Evolutionary conservation across 2,113 vertebrate species (phyloP), one percentile per base, ranked within the genome.

Genomic region (Aix galericulata): DNA sequence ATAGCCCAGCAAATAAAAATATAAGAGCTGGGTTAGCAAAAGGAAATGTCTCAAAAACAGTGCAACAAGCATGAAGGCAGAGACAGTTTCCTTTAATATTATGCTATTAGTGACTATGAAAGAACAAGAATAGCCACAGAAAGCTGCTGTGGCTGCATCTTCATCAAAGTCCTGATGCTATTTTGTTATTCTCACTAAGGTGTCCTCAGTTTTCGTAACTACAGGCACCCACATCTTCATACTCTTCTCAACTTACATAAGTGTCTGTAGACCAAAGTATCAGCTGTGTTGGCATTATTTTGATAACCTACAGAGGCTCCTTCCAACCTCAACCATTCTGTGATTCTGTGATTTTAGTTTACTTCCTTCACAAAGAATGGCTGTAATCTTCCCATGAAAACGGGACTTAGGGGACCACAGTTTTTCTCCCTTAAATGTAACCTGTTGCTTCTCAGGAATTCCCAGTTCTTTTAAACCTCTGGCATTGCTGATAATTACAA

Each of bases 221-320:
- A 2, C 21, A 42, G 13, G 15, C 22, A 18, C 23, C 2, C 0
- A 0, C 7, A 60, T 17, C 9, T 76, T 48, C 38, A 18, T 6
- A 34, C 1, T 2, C 10, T 53, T 59, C 77, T 21, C 2, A 9
- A 68, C 31, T 50, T 74, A 58, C 31, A 23, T 10, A 1, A 23
- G 8, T 16, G 5, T 62, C 50, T 44, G 21, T 0, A 21, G 29
- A 36, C 25, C 6, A 23, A 48, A 38, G 7, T 14, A 53, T 15
- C 59, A 66, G 18, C 17, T 74, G 17, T 38, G 25, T 27, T 25
- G 7, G 36, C 9, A 17, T 14, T 26, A 63, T 63, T 38, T 52
- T 52, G 22, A 52, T 52, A 25, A 52, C 50, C 12, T 23, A 52
- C 22, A 25, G 50, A 52, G 50, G 22, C 50, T 23, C 50, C 22